A percentile compares a stretch with the other conserved stretches of the same genome.
Conservation (phyloP, 2,797 vertebrate species). For the Eulemur albifrons region DNA sequence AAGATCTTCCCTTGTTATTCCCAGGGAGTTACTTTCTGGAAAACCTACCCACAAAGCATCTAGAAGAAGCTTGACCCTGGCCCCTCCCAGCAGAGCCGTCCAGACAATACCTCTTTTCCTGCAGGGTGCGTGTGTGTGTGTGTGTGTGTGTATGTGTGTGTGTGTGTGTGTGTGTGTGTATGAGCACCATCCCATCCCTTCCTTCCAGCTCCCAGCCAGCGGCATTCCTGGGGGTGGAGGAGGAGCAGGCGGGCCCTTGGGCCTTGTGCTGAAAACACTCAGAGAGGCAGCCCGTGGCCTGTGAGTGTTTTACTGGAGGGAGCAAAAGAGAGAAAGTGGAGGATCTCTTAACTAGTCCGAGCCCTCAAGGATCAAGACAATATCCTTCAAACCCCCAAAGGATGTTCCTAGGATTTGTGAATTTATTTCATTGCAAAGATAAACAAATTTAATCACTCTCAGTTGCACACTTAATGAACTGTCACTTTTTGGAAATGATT, state of each 20-base stretch:
- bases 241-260: neutral
- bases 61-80: neutral
- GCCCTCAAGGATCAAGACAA: neutral
- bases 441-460: constrained; percentile 60
- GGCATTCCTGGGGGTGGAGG: constrained; percentile 18
- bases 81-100: neutral
- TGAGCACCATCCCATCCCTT: neutral
- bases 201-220: neutral
- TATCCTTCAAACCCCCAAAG: neutral
- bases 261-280: neutral
- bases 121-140: neutral
- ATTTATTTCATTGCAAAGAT: constrained; percentile 45
- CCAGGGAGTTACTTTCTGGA: neutral
- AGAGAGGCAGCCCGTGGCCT: neutral
- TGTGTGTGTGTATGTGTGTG: neutral
- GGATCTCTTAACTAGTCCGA: neutral
- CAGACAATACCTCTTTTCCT: neutral
- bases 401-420: neutral
- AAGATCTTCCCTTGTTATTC: neutral
- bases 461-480: constrained; percentile 64
- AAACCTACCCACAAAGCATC: neutral
- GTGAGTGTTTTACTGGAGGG: neutral
- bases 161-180: neutral
- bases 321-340: neutral
- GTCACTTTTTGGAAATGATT: constrained; percentile 67